Evolutionary conservation across 2,888 invertebrate species (phyloP).

Genomic region (Tridacna crocea): DNA sequence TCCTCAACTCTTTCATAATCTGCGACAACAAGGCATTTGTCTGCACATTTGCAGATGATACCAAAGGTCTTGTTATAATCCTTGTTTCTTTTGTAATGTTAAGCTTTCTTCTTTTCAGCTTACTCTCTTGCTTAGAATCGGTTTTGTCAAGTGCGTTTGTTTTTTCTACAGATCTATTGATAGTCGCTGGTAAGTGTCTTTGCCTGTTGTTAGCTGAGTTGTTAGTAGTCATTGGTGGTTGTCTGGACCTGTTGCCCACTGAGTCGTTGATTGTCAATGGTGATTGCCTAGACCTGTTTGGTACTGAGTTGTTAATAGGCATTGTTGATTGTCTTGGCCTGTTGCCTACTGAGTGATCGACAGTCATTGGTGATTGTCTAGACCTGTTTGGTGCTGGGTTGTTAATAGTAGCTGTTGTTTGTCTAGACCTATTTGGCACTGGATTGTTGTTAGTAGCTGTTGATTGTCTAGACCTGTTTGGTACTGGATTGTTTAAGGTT

Average conservation of each 20-base stretch:
- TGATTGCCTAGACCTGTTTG: no score
- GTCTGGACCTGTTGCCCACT: not conserved
- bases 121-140: slow-evolving; percentile 9
- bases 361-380: not conserved
- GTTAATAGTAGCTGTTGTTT: not conserved
- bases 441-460: no score
- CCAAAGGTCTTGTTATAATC: slow-evolving; percentile 18
- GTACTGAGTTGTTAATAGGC: not conserved
- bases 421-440: not conserved
- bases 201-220: not conserved
- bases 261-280: no score
- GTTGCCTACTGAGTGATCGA: no score
- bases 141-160: not conserved
- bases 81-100: slow-evolving; percentile 18
- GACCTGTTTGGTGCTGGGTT: not conserved
- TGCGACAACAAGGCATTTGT: slow-evolving; percentile 2
- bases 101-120: not conserved
- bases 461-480: no score
- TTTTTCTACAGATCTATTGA: not conserved
- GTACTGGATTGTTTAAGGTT: not conserved
- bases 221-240: not conserved
- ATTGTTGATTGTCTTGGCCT: not conserved
- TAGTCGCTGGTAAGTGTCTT: not conserved
- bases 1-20: slow-evolving; percentile 6
- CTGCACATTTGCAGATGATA: not conserved